Evolutionary conservation across 2,113 vertebrate species (phyloP), one percentile per base, ranked within the genome.

Genomic region (Lagopus leucura): DNA sequence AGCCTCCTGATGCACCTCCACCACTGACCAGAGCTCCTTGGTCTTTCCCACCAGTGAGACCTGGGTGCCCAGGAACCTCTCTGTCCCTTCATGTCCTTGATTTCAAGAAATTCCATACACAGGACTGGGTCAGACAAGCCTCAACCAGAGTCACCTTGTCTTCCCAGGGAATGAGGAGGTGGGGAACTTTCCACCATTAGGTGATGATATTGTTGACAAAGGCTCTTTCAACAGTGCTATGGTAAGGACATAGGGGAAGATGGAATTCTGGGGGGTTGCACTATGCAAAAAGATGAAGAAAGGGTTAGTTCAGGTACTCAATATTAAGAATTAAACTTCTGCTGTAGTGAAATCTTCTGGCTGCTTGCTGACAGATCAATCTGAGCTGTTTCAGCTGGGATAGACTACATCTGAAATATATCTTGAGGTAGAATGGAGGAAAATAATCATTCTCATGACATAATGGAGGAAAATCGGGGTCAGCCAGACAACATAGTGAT

Each of bases 381-480:
- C 18, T 73, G 80, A 89, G 18, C 63, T 92, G 58, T 84, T 95
- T 90, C 74, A 82, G 58, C 71, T 89, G 71, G 78, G 75, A 76
- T 30, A 65, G 36, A 73, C 40, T 77, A 82, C 55, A 91, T 82
- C 36, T 80, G 55, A 96, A 92, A 73, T 45, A 55, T 82, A 61
- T 88, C 82, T 93, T 87, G 54, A 89, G 67, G 82, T 54, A 85
- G 64, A 95, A 94, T 43, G 25, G 45, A 48, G 55, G 27, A 36
- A 85, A 92, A 89, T 60, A 86, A 80, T 90, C 65, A 69, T 47
- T 28, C 19, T 90, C 45, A 70, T 85, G 84, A 92, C 60, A 64
- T 77, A 83, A 92, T 25, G 65, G 65, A 89, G 65, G 88, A 94
- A 89, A 89, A 90, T 74, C 47, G 52, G 76, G 72, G 61, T 91